Evolutionary conservation across 2,888 invertebrate genomes (phyloP).

Genomic region (Orchesella flavescens): DNA sequence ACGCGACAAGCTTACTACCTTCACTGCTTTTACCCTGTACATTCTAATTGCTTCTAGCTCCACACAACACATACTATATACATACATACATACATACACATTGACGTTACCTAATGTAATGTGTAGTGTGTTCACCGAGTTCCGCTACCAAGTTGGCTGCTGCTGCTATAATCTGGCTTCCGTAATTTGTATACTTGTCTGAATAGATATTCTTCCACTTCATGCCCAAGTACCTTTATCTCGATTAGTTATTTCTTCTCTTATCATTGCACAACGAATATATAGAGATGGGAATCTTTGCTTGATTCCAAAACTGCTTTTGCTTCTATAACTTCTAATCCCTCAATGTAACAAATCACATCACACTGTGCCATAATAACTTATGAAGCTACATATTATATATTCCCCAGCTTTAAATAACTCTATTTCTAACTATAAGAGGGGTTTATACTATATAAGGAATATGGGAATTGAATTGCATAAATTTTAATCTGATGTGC

Average conservation of each 20-base stretch:
- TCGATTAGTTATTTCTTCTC: neutral
- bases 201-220: slow-evolving; percentile 35
- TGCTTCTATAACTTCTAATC: neutral
- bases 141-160: neutral
- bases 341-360: no score
- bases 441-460: no score
- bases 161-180: neutral
- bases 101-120: neutral
- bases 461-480: no score
- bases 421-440: no score
- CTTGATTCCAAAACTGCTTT: neutral
- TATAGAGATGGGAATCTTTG: neutral
- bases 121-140: neutral
- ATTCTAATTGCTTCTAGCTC: neutral
- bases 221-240: slow-evolving; percentile 21
- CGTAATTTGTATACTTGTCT: slow-evolving; percentile 34
- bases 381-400: no score
- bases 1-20: slow-evolving; percentile 48
- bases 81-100: neutral
- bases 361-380: no score
- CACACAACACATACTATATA: no score
- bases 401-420: no score
- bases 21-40: slow-evolving; percentile 6
- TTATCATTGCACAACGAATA: neutral
- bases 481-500: no score